A percentile compares a stretch with the other conserved stretches of the same genome.
These are phyloP conservation scores for Dastarcus helophoroides DNA, from an alignment of 2,888 invertebrate species.

Conservation along the genomic window DNA sequence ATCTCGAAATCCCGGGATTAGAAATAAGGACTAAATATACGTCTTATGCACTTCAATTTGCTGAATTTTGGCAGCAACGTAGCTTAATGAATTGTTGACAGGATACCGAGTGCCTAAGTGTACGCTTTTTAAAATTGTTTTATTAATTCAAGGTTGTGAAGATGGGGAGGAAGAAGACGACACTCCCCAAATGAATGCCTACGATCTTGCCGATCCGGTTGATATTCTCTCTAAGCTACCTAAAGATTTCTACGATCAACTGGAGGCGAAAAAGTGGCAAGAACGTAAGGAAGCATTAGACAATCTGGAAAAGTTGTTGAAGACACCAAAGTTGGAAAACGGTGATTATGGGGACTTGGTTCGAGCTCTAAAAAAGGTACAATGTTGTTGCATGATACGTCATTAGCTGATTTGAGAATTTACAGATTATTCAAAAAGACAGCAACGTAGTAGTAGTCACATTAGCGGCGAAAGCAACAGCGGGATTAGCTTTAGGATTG, in stretches of 20 bases:
- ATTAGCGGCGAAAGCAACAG: slow-evolving; percentile 71
- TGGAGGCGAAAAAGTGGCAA: slow-evolving; percentile 95
- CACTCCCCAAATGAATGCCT: slow-evolving; percentile 66
- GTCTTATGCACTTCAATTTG: too few species aligned
- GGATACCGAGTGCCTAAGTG: too few species aligned
- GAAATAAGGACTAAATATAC: too few species aligned
- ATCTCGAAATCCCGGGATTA: too few species aligned
- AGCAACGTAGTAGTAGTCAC: slow-evolving; percentile 89
- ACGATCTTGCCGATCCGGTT: slow-evolving; percentile 82
- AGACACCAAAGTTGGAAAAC: slow-evolving; percentile 74
- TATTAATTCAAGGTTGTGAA: slow-evolving; percentile 16
- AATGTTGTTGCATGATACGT: background rate
- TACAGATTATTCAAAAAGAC: slow-evolving; percentile 82
- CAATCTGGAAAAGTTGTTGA: slow-evolving; percentile 61
- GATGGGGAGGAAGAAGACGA: slow-evolving; percentile 48
- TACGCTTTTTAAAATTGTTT: too few species aligned
- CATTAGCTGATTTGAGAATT: slow-evolving; percentile 15
- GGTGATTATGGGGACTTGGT: slow-evolving; percentile 91
- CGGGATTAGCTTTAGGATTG: slow-evolving; percentile 72
- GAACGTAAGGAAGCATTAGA: slow-evolving; percentile 90
- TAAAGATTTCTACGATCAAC: slow-evolving; percentile 88
- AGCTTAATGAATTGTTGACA: too few species aligned
- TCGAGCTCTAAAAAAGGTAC: slow-evolving; percentile 73
- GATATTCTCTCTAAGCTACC: slow-evolving; percentile 88
- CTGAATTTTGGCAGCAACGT: too few species aligned